Evolutionary conservation across 2,888 invertebrate genomes (phyloP).

Genomic region (Drosophila paramelanica): DNA sequence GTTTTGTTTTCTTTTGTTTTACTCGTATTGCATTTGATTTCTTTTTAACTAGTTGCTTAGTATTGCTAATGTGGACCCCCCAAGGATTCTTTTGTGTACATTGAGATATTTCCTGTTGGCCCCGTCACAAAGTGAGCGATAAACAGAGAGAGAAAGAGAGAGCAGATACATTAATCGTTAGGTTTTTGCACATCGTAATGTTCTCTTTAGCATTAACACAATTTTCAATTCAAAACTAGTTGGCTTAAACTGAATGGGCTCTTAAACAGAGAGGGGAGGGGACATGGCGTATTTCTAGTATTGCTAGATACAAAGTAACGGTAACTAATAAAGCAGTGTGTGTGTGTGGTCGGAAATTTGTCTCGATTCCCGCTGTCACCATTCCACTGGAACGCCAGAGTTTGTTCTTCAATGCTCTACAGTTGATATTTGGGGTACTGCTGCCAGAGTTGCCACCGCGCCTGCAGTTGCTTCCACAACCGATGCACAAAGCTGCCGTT

Average conservation of each 20-base stretch:
- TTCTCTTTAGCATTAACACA: constrained; percentile 17
- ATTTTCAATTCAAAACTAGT: constrained; percentile 35
- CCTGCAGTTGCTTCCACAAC: constrained; percentile 72
- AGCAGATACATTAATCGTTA: constrained; percentile 3
- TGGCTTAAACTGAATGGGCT: constrained; percentile 11
- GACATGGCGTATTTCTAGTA: background rate
- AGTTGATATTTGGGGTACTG: constrained; percentile 69
- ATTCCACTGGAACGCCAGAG: background rate
- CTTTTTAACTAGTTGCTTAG: constrained; percentile 38
- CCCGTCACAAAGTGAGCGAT: constrained; percentile 23
- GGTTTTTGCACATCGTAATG: constrained; percentile 2
- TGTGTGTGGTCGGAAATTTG: constrained; percentile 39
- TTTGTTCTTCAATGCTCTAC: constrained; percentile 17
- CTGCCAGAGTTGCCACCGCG: constrained; percentile 71
- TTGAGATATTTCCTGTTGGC: constrained; percentile 51
- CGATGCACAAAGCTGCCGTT: constrained; percentile 50
- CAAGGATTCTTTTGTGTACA: constrained; percentile 35
- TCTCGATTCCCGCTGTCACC: constrained; percentile 41
- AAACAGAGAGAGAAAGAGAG: background rate
- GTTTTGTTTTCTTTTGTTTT: background rate
- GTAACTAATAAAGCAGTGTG: constrained; percentile 41
- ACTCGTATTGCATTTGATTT: constrained; percentile 50
- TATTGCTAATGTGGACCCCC: constrained; percentile 40
- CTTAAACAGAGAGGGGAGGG: constrained; percentile 18
- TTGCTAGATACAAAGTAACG: constrained; percentile 2